Conservation (phyloP, 2,888 invertebrate genomes). For the Polyploca ridens region DNA sequence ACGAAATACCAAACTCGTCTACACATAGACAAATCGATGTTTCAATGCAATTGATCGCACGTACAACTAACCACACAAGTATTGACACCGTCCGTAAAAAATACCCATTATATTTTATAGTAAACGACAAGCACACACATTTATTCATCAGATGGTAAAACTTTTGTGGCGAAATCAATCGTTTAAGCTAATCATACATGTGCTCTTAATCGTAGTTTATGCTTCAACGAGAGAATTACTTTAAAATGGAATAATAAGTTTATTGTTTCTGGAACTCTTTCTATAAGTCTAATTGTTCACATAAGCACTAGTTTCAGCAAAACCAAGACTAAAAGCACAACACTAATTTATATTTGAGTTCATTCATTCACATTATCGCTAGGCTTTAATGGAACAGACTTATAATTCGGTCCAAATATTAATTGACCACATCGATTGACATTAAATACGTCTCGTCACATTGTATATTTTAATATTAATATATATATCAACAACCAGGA, state of each 20-base stretch:
- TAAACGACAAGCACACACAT: background rate
- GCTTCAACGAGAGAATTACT: constrained; percentile 14
- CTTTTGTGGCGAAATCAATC: background rate
- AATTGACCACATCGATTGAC: constrained; percentile 81
- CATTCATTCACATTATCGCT: constrained; percentile 56
- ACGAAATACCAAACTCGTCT: constrained; percentile 28
- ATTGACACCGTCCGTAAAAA: constrained; percentile 27
- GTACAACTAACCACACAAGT: constrained; percentile 19
- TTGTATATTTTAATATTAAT: constrained; percentile 61
- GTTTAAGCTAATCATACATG: constrained; percentile 17
- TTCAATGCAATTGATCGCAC: constrained; percentile 27
- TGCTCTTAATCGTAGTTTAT: constrained; percentile 33
- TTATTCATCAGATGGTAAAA: background rate
- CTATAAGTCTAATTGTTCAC: constrained; percentile 25
- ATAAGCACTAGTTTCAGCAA: constrained; percentile 26
- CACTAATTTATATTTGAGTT: constrained; percentile 39
- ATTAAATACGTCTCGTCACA: constrained; percentile 57
- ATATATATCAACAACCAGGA: constrained; percentile 73
- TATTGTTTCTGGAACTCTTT: constrained; percentile 13
- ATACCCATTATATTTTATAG: constrained; percentile 12
- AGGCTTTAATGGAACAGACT: constrained; percentile 65
- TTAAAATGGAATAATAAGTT: constrained; percentile 6
- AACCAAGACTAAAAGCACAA: constrained; percentile 57
- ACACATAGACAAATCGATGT: constrained; percentile 32
- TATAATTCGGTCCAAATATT: constrained; percentile 66